Percentiles rank a stretch among this genome's conserved stretches.
Conservation (phyloP, 2,797 vertebrate species). For the Poecilia picta region DNA sequence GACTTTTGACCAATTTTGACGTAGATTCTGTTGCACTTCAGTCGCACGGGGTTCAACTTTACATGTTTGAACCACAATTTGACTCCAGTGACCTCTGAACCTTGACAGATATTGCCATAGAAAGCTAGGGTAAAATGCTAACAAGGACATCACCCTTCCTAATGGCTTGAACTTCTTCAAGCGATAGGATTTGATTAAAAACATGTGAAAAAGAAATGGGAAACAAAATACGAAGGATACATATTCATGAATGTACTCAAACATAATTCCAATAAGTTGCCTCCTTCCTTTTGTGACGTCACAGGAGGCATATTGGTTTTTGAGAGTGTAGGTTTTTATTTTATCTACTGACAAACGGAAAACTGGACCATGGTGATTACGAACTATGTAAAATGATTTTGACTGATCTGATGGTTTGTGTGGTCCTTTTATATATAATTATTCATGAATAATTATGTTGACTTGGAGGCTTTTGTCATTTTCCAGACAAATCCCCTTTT, state of each 20-base stretch:
- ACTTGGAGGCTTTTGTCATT: background rate
- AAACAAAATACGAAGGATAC: background rate
- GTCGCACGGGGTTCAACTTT: background rate
- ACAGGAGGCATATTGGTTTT: background rate
- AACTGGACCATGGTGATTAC: background rate
- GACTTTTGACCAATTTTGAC: background rate
- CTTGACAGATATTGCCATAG: background rate
- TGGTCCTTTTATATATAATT: background rate
- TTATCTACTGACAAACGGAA: background rate
- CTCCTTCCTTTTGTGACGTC: background rate
- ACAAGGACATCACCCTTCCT: background rate
- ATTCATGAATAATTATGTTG: background rate
- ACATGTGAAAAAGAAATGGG: background rate
- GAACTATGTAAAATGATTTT: background rate
- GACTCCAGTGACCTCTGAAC: background rate
- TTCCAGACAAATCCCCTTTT: background rate
- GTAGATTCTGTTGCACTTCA: background rate
- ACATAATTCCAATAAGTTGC: background rate
- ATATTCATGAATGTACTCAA: background rate
- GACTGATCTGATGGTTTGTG: background rate
- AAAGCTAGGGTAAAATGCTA: background rate
- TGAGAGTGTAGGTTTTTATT: background rate
- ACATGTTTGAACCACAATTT: background rate
- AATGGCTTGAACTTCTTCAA: background rate
- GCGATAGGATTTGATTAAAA: background rate